phyloP scores from a whole-genome alignment of 2,113 vertebrate species.

The Cheilinus undulatus region DNA sequence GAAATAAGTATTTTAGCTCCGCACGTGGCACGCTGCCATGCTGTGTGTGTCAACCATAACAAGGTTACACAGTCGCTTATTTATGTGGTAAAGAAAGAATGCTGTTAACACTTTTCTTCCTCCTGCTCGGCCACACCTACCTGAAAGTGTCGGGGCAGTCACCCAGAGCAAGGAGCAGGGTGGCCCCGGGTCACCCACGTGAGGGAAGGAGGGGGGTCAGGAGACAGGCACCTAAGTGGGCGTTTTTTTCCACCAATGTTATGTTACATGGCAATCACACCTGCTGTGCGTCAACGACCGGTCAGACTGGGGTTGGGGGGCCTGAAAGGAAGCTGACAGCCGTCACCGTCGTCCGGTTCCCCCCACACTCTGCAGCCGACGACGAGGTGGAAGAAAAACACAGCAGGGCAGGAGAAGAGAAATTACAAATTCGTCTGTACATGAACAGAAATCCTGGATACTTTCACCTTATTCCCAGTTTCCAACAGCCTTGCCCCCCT shows the following conservation, averaged over 20 bases:
- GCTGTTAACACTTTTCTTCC: slow-evolving; percentile 32
- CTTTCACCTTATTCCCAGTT: slow-evolving; percentile 78
- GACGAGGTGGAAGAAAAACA: slow-evolving; percentile 44
- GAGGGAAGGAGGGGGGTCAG: slow-evolving; percentile 71
- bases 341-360: slow-evolving; percentile 65
- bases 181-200: slow-evolving; percentile 85
- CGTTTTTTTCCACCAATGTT: slow-evolving; percentile 70
- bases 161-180: slow-evolving; percentile 72
- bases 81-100: slow-evolving; percentile 2
- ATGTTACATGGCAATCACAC: slow-evolving; percentile 83
- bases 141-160: slow-evolving; percentile 75
- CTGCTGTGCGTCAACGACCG: slow-evolving; percentile 73
- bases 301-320: slow-evolving; percentile 54
- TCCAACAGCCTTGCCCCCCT: slow-evolving; percentile 60
- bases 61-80: slow-evolving; percentile 37
- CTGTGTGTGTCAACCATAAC: slow-evolving; percentile 43
- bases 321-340: slow-evolving; percentile 61
- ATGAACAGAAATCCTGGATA: slow-evolving; percentile 69
- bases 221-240: slow-evolving; percentile 76
- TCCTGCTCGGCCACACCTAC: slow-evolving; percentile 82
- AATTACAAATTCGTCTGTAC: slow-evolving; percentile 53
- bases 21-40: slow-evolving; percentile 67
- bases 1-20: slow-evolving; percentile 50
- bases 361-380: slow-evolving; percentile 58
- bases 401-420: slow-evolving; percentile 37